phyloP scores from a whole-genome alignment of 2,888 invertebrate genomes.

The Acrocera orbiculus region DNA sequence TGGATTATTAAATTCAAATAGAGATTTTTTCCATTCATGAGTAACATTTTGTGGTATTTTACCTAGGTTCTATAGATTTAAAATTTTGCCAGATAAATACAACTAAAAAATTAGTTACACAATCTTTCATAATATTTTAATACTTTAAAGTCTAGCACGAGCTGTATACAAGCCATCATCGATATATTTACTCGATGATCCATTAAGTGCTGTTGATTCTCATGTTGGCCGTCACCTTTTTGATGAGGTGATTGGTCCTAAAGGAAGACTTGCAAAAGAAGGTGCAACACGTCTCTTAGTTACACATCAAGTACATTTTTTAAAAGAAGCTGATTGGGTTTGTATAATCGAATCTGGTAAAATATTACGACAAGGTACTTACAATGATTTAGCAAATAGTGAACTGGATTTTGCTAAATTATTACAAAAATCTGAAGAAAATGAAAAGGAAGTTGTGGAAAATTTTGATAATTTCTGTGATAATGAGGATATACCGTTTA shows the following conservation, averaged over 20 bases:
- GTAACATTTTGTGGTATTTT: too few species aligned
- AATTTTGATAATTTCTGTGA: slow-evolving; percentile 16
- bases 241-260: slow-evolving; percentile 46
- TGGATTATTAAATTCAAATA: too few species aligned
- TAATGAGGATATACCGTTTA: slow-evolving; percentile 30
- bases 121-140: too few species aligned
- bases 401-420: slow-evolving; percentile 36
- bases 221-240: slow-evolving; percentile 60
- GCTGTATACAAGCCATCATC: slow-evolving; percentile 56
- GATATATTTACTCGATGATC: slow-evolving; percentile 64
- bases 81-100: too few species aligned
- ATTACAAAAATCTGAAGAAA: slow-evolving; percentile 26
- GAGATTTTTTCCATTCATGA: too few species aligned
- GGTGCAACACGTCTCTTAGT: slow-evolving; percentile 46
- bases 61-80: too few species aligned
- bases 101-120: too few species aligned
- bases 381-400: slow-evolving; percentile 32
- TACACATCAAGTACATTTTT: slow-evolving; percentile 63
- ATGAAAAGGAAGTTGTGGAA: slow-evolving; percentile 9
- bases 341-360: slow-evolving; percentile 41
- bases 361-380: slow-evolving; percentile 32
- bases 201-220: slow-evolving; percentile 61
- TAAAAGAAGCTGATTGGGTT: slow-evolving; percentile 42
- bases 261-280: slow-evolving; percentile 36
- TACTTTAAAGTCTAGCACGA: slow-evolving; percentile 40